Evolutionary conservation across 1,140 invertebrate genomes (phyloP), one percentile per base, ranked within the genome.

Genomic region (Meloidogyne hapla): DNA sequence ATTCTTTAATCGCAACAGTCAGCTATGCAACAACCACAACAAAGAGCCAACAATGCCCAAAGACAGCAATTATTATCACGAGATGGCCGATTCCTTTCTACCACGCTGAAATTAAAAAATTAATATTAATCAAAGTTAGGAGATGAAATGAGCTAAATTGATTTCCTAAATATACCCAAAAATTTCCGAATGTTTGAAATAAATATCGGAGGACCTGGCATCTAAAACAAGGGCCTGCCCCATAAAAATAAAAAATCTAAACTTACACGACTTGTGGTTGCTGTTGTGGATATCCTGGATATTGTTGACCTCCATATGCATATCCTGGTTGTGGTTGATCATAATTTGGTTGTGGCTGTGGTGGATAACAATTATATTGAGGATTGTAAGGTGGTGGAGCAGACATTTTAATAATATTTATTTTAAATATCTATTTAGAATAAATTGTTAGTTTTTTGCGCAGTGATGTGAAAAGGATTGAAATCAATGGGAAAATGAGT

Each of bases 231-330:
- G n/a, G n/a, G n/a, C n/a, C n/a, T n/a, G n/a, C n/a, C n/a, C n/a
- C n/a, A n/a, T n/a, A 21, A 69, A 45, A 56, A 75, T 9, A 12
- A 18, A 23, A 63, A 64, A 4, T 28, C 15, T 45, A 23, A 18
- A 79, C 78, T 40, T 73, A 79, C 67, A 79, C 78, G n/a, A 79
- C 78, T 79, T 79, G 78, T 23, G 78, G 78, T 13, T 79, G 78
- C 5, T 45, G 76, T 63, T 77, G 76, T 75, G 75, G 61, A 26
- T 64, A 69, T 64, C 64, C 61, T 21, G 69, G 69, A 69, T 75
- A 75, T 9, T 40, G 28, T 13, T 21, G 23, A 9, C 65, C 65
- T 21, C 66, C 66, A 15, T 61, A 48, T 1, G 68, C 26, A 73
- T 56, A 33, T 42, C 74, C 72, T 26, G 75, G 75, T 68, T 38